Evolutionary conservation across 2,113 vertebrate species (phyloP), one percentile per base, ranked within the genome.

Genomic region (Athene noctua): DNA sequence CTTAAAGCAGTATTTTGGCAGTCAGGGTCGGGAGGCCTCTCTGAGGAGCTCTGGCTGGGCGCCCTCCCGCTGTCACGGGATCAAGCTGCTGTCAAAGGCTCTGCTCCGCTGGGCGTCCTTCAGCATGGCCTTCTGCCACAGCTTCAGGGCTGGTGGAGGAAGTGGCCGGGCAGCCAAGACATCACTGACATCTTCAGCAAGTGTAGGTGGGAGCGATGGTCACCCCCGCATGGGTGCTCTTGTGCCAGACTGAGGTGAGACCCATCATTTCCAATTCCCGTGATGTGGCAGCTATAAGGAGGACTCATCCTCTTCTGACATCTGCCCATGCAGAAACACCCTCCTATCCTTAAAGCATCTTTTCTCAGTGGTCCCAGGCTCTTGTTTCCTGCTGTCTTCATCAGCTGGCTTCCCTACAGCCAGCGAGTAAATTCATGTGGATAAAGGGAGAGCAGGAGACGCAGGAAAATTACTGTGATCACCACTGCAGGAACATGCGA

Each of bases 1-100:
- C 94, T 97, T 90, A 83, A 51, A 83, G 75, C 68, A 63, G 82
- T 88, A 78, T 86, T 97, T 97, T 96, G 92, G 96, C 94, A 96
- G 94, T 26, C 87, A 61, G 88, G 92, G 92, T 72, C 0, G 38
- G 81, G 96, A 96, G 96, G 96, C 96, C 95, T 96, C 94, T 96
- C 92, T 46, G 86, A 96, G 94, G 95, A 94, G 72, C 0, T 2
- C 90, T 96, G 96, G 94, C 90, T 67, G 67, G 40, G 16, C 0
- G 74, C 94, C 92, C 79, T 95, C 54, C 74, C 1, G 34, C 94
- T 7, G 74, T 80, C 81, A 79, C 4, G 13, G 90, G 49, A 92
- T 68, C 85, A 4, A 0, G 5, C 87, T 65, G 83, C 94, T 94
- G 92, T 93, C 92, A 42, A 52, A 85, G 91, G 77, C 93, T 94